Percentiles rank a stretch among this genome's conserved stretches.
These are phyloP conservation scores for Pseudoatta argentina DNA, from an alignment of 1,140 invertebrate genomes.

Conservation along the genomic window DNA sequence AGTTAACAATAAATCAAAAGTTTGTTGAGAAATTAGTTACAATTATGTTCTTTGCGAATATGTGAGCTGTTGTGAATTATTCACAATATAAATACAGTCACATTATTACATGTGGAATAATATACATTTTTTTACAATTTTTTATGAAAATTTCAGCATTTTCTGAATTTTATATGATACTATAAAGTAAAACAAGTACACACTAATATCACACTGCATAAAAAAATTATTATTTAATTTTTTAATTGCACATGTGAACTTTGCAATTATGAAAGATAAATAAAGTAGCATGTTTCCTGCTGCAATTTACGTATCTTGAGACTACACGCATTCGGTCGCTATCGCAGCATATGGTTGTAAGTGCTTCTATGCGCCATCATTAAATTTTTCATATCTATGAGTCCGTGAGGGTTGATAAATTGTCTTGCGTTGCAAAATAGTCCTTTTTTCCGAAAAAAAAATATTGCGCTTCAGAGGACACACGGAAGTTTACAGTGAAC, in stretches of 20 bases:
- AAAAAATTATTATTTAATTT: background rate
- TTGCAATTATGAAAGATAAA: conserved; percentile 12
- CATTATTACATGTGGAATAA: background rate
- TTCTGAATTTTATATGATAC: conserved; percentile 1
- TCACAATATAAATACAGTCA: background rate
- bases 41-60: background rate
- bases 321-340: conserved; percentile 2
- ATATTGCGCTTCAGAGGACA: background rate
- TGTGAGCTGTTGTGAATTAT: background rate
- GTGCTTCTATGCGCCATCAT: background rate
- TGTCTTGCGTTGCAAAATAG: conserved; percentile 4
- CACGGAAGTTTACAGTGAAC: background rate
- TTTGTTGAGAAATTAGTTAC: conserved; percentile 20
- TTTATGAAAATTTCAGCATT: background rate
- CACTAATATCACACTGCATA: background rate
- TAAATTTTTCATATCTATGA: conserved; percentile 42
- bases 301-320: conserved; percentile 31
- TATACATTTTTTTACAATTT: background rate
- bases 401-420: background rate
- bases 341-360: conserved; percentile 10
- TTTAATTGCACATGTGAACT: conserved; percentile 8
- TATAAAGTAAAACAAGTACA: background rate
- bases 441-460: background rate
- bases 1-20: conserved; percentile 26
- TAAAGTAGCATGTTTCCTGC: background rate